Base-by-base conservation (phyloP, 2,797 vertebrate genomes). In the Gobionotothen gibberifrons region DNA sequence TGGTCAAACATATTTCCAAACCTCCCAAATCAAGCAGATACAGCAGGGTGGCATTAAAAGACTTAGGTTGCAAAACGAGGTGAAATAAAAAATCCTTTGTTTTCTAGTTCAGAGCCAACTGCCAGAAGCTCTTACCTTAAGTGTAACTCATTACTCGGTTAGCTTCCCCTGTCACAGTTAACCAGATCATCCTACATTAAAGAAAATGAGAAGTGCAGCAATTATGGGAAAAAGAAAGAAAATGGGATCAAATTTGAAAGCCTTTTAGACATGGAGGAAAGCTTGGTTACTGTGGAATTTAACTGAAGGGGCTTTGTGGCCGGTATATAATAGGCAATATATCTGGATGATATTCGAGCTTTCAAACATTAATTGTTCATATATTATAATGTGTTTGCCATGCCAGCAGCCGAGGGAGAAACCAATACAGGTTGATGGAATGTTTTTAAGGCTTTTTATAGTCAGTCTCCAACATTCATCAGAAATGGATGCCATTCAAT, bases 171-270 rank as follows among this genome's bases (percentile, higher is more conserved):
- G 91, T 89, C 92, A 90, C 85, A 82, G 75, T 82, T 93, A 93
- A 93, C 79, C 71, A 82, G 92, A 93, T 93, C 89, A 90, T 76
- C 84, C 81, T 72, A 82, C 87, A 82, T 88, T 90, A 91, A 85
- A 86, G 84, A 89, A 92, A 93, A 92, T 87, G 89, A 91, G 81
- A 76, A 87, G 72, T 84, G 84, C 81, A 61, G 74, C 85, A 90
- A 91, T 94, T 92, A 91, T 69, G 42, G 68, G 43, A 79, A 72
- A 86, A 82, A 76, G 83, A 73, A 78, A 84, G 81, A 83, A 87
- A 87, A 89, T 78, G 43, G 81, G 88, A 88, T 88, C 67, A 85
- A 74, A 90, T 75, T 72, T 73, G 76, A 90, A 92, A 92, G 84
- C 87, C 85, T 86, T 91, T 93, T 90, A 89, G 87, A 87, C 70